Conservation (phyloP, 2,797 vertebrate genomes). For the Manis javanica region DNA sequence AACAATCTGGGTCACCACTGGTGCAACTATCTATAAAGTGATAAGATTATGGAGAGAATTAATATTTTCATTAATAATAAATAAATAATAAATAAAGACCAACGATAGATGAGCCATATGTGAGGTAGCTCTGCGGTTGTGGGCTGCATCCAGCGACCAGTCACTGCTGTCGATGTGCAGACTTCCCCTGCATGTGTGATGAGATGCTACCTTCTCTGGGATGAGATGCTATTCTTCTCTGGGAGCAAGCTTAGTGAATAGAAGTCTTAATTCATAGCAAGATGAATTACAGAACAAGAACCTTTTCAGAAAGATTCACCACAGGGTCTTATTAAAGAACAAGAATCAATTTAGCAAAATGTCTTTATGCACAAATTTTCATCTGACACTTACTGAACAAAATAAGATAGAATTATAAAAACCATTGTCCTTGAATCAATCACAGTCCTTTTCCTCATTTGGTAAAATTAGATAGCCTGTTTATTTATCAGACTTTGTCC, state of each 20-base stretch:
- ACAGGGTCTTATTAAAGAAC: not conserved
- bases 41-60: not conserved
- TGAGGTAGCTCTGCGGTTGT: conserved; percentile 16
- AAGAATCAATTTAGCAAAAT: conserved; percentile 46
- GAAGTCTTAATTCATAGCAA: conserved; percentile 45
- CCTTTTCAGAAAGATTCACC: conserved; percentile 32
- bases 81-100: not conserved
- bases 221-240: not conserved
- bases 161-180: conserved; percentile 42
- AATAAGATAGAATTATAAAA: conserved; percentile 35
- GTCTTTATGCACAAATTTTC: not conserved
- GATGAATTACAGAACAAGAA: conserved; percentile 44
- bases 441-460: not conserved
- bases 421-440: not conserved
- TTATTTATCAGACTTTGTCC: not conserved
- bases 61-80: too few species aligned
- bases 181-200: conserved; percentile 62
- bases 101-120: not conserved
- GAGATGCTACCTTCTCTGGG: conserved; percentile 47
- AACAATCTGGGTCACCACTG: not conserved
- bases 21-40: not conserved
- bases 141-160: not conserved
- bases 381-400: not conserved
- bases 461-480: not conserved
- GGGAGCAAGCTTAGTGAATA: conserved; percentile 1